Evolutionary conservation across 1,140 invertebrate species (phyloP).

Genomic region (Drosophila kikkawai): DNA sequence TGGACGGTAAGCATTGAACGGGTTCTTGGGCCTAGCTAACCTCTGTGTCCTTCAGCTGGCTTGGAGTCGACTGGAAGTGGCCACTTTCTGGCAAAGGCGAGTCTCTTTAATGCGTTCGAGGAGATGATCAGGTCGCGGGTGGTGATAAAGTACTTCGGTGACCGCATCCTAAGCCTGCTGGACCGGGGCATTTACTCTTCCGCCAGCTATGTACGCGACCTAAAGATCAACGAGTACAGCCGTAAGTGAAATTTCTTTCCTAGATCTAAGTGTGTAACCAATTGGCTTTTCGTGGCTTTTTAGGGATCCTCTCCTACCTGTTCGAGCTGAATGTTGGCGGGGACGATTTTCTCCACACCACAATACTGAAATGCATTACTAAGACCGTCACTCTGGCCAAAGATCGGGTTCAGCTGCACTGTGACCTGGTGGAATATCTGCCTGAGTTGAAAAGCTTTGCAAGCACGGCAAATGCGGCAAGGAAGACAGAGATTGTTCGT

Average conservation of each 20-base stretch:
- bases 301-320: slow-evolving; percentile 61
- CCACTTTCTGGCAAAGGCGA: slow-evolving; percentile 53
- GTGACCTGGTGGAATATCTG: slow-evolving; percentile 60
- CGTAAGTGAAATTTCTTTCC: slow-evolving; percentile 32
- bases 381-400: slow-evolving; percentile 56
- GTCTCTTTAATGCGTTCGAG: slow-evolving; percentile 61
- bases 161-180: slow-evolving; percentile 47
- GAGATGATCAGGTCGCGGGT: slow-evolving; percentile 48
- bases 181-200: slow-evolving; percentile 65
- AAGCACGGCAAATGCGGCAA: slow-evolving; percentile 8
- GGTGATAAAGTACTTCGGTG: slow-evolving; percentile 59
- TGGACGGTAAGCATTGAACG: slow-evolving; percentile 45
- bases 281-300: neutral
- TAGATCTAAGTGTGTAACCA: neutral
- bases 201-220: slow-evolving; percentile 44
- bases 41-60: slow-evolving; percentile 38
- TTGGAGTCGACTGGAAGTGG: neutral
- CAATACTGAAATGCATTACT: slow-evolving; percentile 58
- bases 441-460: slow-evolving; percentile 34
- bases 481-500: slow-evolving; percentile 58
- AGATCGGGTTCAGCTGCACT: slow-evolving; percentile 62
- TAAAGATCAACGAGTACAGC: slow-evolving; percentile 72
- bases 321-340: slow-evolving; percentile 60
- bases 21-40: neutral
- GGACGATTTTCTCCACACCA: slow-evolving; percentile 42